Conservation (phyloP, 2,113 vertebrate genomes). For the Pampusana beccarii region DNA sequence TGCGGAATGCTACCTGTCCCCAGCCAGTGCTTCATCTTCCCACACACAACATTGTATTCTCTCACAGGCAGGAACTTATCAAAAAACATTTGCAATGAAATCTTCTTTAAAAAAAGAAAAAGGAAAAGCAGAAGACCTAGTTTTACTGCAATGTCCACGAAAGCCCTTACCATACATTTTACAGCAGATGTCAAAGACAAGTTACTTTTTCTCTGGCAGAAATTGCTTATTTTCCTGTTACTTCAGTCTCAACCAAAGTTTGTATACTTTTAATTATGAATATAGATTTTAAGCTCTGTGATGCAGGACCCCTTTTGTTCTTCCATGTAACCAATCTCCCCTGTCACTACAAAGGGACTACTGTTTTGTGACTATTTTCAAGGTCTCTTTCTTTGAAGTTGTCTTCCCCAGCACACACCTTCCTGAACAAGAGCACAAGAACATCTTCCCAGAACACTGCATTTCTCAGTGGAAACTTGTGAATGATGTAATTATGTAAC, state of each 20-base stretch:
- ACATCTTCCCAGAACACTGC: not conserved
- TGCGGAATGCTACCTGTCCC: accelerated
- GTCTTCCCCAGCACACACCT: not conserved
- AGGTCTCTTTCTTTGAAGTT: not conserved
- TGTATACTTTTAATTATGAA: not conserved
- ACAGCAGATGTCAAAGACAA: not conserved
- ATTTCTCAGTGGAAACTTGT: not conserved
- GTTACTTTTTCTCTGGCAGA: not conserved
- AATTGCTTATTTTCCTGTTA: not conserved
- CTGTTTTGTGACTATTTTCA: not conserved
- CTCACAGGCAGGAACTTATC: not conserved
- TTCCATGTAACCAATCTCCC: not conserved
- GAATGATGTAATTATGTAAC: not conserved
- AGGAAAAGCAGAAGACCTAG: not conserved
- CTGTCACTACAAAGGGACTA: not conserved
- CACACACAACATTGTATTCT: not conserved
- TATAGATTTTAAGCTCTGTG: not conserved
- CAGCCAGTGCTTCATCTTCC: not conserved
- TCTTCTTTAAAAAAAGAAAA: not conserved
- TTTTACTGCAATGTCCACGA: not conserved
- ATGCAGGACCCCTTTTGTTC: not conserved
- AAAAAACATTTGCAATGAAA: not conserved
- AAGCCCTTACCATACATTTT: not conserved
- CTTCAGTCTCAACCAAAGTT: not conserved
- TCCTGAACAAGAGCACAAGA: not conserved